Evolutionary conservation across 1,140 invertebrate species (phyloP), one percentile per base, ranked within the genome.

Genomic region (Bombus polaris): DNA sequence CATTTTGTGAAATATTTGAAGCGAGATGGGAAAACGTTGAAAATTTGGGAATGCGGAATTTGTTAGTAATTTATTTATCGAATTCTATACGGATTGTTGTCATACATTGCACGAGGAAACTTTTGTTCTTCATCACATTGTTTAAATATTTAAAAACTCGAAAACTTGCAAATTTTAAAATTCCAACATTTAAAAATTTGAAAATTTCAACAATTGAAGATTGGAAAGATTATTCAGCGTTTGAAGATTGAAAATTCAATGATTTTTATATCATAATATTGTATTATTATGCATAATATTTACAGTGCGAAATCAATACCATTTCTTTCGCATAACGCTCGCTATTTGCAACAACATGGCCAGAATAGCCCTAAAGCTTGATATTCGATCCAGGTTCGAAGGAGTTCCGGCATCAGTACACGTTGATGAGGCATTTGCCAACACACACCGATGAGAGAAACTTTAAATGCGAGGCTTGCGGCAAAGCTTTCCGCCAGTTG

Each of bases 401-500:
- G 83, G 97, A 97, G 92, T 97, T 97, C 93, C 96, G 96, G 70
- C 97, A 97, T 93, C 97, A 97, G 90, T 97, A 97, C 89, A 97
- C 97, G 1, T 90, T 97, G 91, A 97, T 97, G 96, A 96, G 98
- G n/a, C 98, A 98, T 92, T 95, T 98, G 37, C 97, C 97, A 2
- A 98, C 97, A 0, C 97, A 98, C 92, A 97, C 97, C 39, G 97
- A 98, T 87, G 98, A 98, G 94, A 96, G 98, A 79, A 97, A 98
- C 93, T 98, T 97, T 93, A 96, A 97, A 88, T 98, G 98, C 93
- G 96, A 96, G 32, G 96, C 96, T 73, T 98, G 98, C 92, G 97
- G 97, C 28, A 98, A 98, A 96, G 97, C 97, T 86, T 98, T 98
- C 93, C 95, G 97, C 10, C 97, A 97, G 92, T 96, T 97, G 89